These are phyloP conservation scores for Argyresthia goedartella DNA, from an alignment of 2,888 invertebrate species.

Conservation along the genomic window DNA sequence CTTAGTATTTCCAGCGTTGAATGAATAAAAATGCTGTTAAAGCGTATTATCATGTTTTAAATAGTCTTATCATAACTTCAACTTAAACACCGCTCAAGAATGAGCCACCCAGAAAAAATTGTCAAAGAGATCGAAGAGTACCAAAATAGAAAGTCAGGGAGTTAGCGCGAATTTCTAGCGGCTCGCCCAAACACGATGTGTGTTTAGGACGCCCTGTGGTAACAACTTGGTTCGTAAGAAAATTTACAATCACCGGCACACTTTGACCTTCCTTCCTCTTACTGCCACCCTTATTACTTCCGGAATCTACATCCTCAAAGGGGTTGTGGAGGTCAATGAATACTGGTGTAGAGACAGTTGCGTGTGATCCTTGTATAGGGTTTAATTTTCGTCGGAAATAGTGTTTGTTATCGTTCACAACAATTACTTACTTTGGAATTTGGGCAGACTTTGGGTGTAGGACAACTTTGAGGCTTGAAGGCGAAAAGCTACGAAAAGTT, in stretches of 20 bases:
- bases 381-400: conserved; percentile 3
- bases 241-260: conserved; percentile 7
- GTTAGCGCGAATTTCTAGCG: background rate
- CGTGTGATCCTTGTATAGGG: conserved; percentile 1
- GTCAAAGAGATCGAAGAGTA: background rate
- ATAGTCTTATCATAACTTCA: no score
- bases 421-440: conserved; percentile 4
- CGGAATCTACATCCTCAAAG: background rate
- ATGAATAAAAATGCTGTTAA: no score
- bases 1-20: background rate
- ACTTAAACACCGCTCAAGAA: no score
- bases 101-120: no score
- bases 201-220: conserved; percentile 37
- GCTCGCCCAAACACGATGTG: conserved; percentile 16
- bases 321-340: background rate
- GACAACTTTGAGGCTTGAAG: background rate
- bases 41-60: no score
- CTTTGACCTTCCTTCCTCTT: background rate
- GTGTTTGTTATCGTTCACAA: conserved; percentile 4
- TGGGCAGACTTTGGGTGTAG: background rate
- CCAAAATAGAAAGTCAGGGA: background rate
- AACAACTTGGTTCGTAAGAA: conserved; percentile 17
- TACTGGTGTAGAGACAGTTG: background rate
- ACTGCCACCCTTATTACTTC: background rate
- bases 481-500: background rate